Evolutionary conservation across 1,140 invertebrate genomes (phyloP).

Genomic region (Drosophila albomicans): DNA sequence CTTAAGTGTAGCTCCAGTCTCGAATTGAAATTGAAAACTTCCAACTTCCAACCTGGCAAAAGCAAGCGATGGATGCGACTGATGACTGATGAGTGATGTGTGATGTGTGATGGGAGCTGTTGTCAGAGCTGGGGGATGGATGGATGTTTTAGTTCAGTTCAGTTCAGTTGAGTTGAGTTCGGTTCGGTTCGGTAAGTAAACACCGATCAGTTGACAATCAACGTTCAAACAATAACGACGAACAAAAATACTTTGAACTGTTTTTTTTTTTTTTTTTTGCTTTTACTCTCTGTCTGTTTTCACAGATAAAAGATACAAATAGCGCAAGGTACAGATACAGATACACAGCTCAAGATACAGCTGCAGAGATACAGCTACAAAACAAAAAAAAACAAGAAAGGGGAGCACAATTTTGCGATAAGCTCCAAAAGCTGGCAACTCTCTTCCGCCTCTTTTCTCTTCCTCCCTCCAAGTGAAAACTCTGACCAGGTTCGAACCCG

Average conservation of each 20-base stretch:
- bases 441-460: background rate
- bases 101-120: background rate
- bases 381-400: background rate
- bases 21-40: constrained; percentile 79
- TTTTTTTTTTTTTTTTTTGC: background rate
- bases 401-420: constrained; percentile 9
- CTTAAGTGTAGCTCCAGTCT: constrained; percentile 73
- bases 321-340: constrained; percentile 50
- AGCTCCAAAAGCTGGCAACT: constrained; percentile 1
- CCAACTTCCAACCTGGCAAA: constrained; percentile 16
- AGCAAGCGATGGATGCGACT: background rate
- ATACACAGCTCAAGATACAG: constrained; percentile 18
- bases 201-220: constrained; percentile 79
- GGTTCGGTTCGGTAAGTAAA: constrained; percentile 46
- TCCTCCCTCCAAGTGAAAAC: background rate
- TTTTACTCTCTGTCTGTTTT: constrained; percentile 40
- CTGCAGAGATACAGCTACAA: background rate
- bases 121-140: background rate
- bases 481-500: background rate
- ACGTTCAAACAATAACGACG: constrained; percentile 72
- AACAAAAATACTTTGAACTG: constrained; percentile 51
- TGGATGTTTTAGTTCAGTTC: too few species aligned
- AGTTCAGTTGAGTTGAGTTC: too few species aligned
- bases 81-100: background rate
- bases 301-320: constrained; percentile 76